Base-by-base conservation (phyloP, 2,888 invertebrate genomes). In the Brachylomia viminalis region DNA sequence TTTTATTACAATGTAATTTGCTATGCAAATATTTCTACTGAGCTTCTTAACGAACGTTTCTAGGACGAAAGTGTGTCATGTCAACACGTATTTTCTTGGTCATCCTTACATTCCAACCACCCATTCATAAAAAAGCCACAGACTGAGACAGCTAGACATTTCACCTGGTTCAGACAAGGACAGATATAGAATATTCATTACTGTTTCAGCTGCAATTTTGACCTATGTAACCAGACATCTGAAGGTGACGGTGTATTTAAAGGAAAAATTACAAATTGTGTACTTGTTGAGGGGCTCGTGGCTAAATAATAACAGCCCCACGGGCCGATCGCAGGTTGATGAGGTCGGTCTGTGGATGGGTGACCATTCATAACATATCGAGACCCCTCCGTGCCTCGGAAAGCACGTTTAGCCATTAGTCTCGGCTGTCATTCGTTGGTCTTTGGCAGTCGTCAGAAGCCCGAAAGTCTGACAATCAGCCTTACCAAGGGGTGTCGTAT, bases 101-200 rank as follows among this genome's bases (percentile, higher is more conserved):
- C 38, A 79, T 72, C 68, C 82, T 84, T 84, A 80, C 72, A 52
- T 38, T 58, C 45, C 30, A 65, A 70, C 84, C 84, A 82, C 82
- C 80, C 71, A 75, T 72, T 75, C 65, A 65, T 64, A 30, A 68
- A 75, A 77, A 64, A 68, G 1, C 10, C 27, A 15, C 33, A 77
- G 79, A 72, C 13, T 2, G 70, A 84, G 71, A 78, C 15, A 42
- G 20, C 27, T 5, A 20, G 23, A 33, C 1, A 17, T 65, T 72
- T 42, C 8, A 33, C 33, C 23, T 27, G 15, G 8, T 65, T 66
- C 27, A 64, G 78, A 80, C 68, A 80, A 58, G 8, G 62, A 71
- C 15, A 13, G 71, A 67, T 67, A 67, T 70, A 71, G n/a, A 38
- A 58, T 13, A 33, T 27, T 73, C 30, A 38, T 72, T 68, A 64